phyloP scores from a whole-genome alignment of 2,797 vertebrate genomes.

The Spea hammondii region DNA sequence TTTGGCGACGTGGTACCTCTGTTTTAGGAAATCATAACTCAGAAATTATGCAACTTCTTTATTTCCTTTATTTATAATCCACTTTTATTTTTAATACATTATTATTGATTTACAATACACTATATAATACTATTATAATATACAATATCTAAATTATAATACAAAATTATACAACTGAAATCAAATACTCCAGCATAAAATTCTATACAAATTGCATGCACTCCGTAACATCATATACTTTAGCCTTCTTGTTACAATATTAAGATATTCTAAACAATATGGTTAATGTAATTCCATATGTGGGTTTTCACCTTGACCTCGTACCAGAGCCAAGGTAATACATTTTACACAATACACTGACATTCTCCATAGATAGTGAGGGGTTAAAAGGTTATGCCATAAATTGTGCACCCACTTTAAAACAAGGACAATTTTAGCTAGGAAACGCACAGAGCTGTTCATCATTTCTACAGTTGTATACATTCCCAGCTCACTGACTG shows the following conservation, averaged over 20 bases:
- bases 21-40: too few species aligned
- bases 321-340: slow-evolving; percentile 1
- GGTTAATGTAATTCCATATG: slow-evolving; percentile 13
- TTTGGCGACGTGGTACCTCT: too few species aligned
- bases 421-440: slow-evolving; percentile 15
- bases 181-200: too few species aligned
- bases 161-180: too few species aligned
- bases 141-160: too few species aligned
- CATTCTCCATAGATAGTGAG: background rate
- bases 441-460: background rate
- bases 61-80: too few species aligned
- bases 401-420: slow-evolving; percentile 11
- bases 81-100: too few species aligned
- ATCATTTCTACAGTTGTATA: slow-evolving; percentile 36
- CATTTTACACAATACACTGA: slow-evolving; percentile 22
- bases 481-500: slow-evolving; percentile 25
- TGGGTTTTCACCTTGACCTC: slow-evolving; percentile 34
- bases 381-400: slow-evolving; percentile 15
- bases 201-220: too few species aligned
- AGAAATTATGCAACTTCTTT: too few species aligned
- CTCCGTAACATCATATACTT: too few species aligned
- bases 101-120: too few species aligned
- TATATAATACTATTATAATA: too few species aligned
- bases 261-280: slow-evolving; percentile 31
- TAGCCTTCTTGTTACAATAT: background rate